A percentile compares a stretch with the other conserved stretches of the same genome.
Conservation (phyloP, 2,113 vertebrate species). For the Castor canadensis region DNA sequence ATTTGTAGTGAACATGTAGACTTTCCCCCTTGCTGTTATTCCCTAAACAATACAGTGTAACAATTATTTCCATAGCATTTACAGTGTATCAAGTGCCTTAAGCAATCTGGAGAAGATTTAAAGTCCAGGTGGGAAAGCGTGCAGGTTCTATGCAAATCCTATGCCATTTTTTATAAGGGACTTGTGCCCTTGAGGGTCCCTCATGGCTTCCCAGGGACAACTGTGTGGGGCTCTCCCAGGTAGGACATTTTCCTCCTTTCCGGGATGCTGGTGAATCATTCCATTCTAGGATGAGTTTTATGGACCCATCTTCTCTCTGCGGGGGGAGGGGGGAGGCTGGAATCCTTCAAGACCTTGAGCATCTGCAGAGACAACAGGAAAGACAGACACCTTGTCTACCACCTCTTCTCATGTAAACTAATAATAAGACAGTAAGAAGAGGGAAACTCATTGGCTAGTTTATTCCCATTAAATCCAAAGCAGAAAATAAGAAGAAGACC, state of each 20-base stretch:
- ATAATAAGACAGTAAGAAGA: not conserved
- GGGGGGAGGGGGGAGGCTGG: not conserved
- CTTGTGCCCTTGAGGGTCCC: no score
- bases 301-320: not conserved
- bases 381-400: not conserved
- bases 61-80: not conserved
- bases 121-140: not conserved
- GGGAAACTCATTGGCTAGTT: not conserved
- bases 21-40: not conserved
- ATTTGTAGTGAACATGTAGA: not conserved
- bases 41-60: not conserved
- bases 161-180: not conserved
- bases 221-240: not conserved
- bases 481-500: slow-evolving; percentile 73
- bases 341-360: not conserved
- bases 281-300: not conserved
- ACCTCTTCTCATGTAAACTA: not conserved
- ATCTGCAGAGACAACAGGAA: not conserved
- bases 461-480: slow-evolving; percentile 72
- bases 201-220: not conserved
- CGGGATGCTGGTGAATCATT: not conserved
- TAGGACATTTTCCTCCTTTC: not conserved
- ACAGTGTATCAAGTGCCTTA: not conserved
- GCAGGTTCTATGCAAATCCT: no score
- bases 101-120: not conserved